Percentiles rank a stretch among this genome's conserved stretches.
These are phyloP conservation scores for Pelusios castaneus DNA, from an alignment of 2,113 vertebrate genomes.

Conservation along the genomic window DNA sequence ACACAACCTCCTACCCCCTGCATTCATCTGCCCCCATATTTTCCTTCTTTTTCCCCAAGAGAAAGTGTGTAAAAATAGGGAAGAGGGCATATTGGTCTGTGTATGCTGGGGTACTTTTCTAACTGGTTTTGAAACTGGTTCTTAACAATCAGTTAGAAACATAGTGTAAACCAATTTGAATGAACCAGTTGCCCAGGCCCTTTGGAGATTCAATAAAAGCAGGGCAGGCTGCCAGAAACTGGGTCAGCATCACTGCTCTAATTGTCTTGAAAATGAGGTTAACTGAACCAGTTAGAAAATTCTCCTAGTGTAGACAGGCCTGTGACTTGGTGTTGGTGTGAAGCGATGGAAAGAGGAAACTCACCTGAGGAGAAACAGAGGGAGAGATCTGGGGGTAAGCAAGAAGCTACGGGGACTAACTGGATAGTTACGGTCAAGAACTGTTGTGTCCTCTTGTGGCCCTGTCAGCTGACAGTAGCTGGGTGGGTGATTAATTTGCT, in stretches of 20 bases:
- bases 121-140: background rate
- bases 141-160: background rate
- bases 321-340: background rate
- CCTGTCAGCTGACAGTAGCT: slow-evolving; percentile 18
- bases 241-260: background rate
- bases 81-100: background rate
- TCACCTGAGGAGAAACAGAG: background rate
- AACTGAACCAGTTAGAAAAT: background rate
- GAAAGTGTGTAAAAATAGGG: background rate
- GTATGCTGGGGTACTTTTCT: background rate
- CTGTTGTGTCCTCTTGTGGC: background rate
- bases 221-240: background rate
- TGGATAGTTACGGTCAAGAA: background rate
- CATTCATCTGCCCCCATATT: background rate
- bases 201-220: background rate
- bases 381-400: background rate
- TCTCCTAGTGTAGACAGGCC: background rate
- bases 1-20: background rate
- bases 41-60: slow-evolving; percentile 26
- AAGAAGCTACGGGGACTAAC: background rate
- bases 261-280: background rate
- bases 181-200: background rate
- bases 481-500: slow-evolving; percentile 31
- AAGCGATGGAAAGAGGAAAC: background rate
- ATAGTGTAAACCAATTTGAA: background rate